phyloP scores from a whole-genome alignment of 1,140 invertebrate species.

The Akabosia matsudoensis region DNA sequence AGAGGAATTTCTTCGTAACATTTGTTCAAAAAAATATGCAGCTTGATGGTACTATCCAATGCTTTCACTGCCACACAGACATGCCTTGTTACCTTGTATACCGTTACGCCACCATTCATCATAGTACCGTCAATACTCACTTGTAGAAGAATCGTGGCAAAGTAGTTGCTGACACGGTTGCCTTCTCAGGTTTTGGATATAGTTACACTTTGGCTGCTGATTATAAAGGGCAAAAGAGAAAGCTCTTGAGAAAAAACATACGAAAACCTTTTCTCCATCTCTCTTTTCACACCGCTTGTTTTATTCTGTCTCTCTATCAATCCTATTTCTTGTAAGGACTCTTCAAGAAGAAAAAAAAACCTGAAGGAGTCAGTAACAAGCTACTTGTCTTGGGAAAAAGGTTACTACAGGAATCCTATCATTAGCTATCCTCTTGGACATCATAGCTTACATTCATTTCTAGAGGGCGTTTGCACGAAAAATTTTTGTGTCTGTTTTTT shows the following conservation, averaged over 20 bases:
- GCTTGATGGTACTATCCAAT: too few relatives aligned
- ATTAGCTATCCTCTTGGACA: background rate
- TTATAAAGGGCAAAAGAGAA: background rate
- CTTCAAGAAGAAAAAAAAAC: background rate
- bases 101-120: too few relatives aligned
- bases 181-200: too few relatives aligned
- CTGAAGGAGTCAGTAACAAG: slow-evolving; percentile 21
- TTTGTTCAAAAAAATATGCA: background rate
- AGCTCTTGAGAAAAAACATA: background rate
- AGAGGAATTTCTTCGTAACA: background rate
- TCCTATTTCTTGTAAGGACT: slow-evolving; percentile 4
- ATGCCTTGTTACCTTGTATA: too few relatives aligned
- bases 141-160: too few relatives aligned
- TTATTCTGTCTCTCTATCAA: background rate
- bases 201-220: background rate
- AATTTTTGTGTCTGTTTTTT: background rate
- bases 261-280: too few relatives aligned
- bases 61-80: too few relatives aligned
- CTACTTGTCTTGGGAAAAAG: background rate
- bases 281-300: background rate
- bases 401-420: background rate
- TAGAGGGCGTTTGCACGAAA: too few relatives aligned
- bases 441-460: background rate
- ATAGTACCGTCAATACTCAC: too few relatives aligned
- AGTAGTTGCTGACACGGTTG: too few relatives aligned